Base-by-base conservation (phyloP, 1,140 invertebrate genomes). In the Megalopta genalis region DNA sequence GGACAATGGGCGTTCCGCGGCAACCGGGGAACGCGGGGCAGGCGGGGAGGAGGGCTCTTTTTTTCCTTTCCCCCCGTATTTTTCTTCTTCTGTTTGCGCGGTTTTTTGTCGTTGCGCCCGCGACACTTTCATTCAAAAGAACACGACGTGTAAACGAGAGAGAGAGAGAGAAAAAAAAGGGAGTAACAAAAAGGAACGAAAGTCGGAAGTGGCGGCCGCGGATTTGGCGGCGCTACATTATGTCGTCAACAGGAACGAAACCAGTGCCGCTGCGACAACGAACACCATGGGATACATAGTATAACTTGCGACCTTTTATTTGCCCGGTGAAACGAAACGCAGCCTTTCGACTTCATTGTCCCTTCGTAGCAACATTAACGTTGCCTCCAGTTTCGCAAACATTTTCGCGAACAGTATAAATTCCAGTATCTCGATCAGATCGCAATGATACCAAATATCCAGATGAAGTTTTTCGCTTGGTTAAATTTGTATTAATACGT, bases 91-190 rank as follows among this genome's bases (percentile, higher is more conserved):
- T 39, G 18, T 77, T 63, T 16, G 14, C 59, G 3, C n/a, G 9
- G 27, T 27, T 52, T 66, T 71, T 63, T 77, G 14, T 60, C 18
- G 32, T 21, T 42, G 14, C 65, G 27, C 37, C 25, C 64, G 25
- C 65, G 52, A 52, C 32, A 71, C 32, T 71, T 62, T 62, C 32
- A 71, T 77, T 64, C 32, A 2, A 63, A 77, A 23, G 18, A 71
- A 42, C 67, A 62, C 27, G 54, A 27, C 68, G 16, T 25, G 25
- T 65, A 65, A 72, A 72, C 46, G 18, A 4, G 1, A 14, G 23
- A 16, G 52, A 39, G 39, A 18, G 16, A 71, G 27, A 21, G 42
- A 42, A 54, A 18, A n/a, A 52, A n/a, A 21, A 12, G 42, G 10
- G 12, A 12, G 0, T 8, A 21, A 16, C 42, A 27, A 21, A 18